These are phyloP conservation scores for Hylaeus volcanicus DNA, from an alignment of 1,140 invertebrate genomes.

Conservation along the genomic window DNA sequence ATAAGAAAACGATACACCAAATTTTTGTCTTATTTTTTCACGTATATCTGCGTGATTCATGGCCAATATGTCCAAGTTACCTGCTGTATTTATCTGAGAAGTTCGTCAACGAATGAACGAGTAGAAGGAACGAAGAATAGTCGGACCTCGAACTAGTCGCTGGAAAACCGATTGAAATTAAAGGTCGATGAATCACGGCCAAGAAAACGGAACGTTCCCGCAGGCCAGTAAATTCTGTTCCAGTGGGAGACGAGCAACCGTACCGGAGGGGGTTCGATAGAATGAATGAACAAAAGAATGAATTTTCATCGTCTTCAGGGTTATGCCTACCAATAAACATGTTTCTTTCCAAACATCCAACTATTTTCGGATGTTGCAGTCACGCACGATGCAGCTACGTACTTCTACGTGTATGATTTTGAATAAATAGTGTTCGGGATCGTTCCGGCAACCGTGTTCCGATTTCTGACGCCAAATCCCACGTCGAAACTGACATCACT, in stretches of 20 bases:
- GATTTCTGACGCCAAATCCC: slow-evolving; percentile 39
- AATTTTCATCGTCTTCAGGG: slow-evolving; percentile 2
- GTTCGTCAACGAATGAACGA: not conserved
- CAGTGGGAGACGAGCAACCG: not conserved
- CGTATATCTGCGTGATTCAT: too few relatives aligned
- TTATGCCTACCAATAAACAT: too few relatives aligned
- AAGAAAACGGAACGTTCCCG: slow-evolving; percentile 3
- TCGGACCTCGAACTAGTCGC: not conserved
- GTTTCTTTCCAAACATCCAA: too few relatives aligned
- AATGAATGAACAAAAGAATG: slow-evolving; percentile 43
- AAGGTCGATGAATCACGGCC: slow-evolving; percentile 54
- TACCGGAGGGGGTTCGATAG: too few relatives aligned
- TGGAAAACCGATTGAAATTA: slow-evolving; percentile 53
- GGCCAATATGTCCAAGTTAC: too few relatives aligned
- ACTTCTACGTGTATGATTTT: too few relatives aligned
- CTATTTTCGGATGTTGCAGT: too few relatives aligned
- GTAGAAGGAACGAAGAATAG: slow-evolving; percentile 13
- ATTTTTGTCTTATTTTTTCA: too few relatives aligned
- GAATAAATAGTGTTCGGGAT: slow-evolving; percentile 47
- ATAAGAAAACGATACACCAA: too few relatives aligned
- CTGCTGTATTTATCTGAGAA: not conserved
- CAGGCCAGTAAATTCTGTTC: not conserved
- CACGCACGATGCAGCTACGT: too few relatives aligned
- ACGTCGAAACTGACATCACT: slow-evolving; percentile 25
- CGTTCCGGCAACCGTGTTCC: slow-evolving; percentile 51